Percentiles rank a stretch among this genome's conserved stretches.
Conservation (phyloP, 2,888 invertebrate genomes). For the Drosophila picticornis region DNA sequence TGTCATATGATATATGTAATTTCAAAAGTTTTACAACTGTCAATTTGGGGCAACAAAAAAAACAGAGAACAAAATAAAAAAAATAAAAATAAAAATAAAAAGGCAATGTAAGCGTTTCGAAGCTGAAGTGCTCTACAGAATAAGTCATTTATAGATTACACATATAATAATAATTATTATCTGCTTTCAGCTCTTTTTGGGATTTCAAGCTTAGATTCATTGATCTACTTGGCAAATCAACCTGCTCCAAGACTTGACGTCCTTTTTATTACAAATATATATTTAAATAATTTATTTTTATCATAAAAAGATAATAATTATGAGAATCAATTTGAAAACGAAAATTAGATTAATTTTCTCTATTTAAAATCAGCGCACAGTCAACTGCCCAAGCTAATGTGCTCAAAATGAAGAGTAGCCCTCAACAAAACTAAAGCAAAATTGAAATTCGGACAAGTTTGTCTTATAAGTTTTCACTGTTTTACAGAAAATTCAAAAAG, state of each 20-base stretch:
- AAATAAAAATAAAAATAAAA: neutral
- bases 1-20: conserved; percentile 31
- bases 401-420: neutral
- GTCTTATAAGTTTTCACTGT: conserved; percentile 27
- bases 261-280: neutral
- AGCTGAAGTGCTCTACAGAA: neutral
- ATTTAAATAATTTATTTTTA: neutral
- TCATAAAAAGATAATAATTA: neutral
- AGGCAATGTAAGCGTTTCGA: neutral
- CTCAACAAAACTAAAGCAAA: neutral
- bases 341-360: neutral
- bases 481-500: conserved; percentile 1
- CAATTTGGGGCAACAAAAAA: conserved; percentile 32
- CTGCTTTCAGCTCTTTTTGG: too few species aligned
- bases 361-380: neutral
- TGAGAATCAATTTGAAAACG: neutral
- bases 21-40: conserved; percentile 41
- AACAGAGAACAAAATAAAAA: neutral
- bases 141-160: neutral
- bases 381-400: neutral
- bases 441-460: conserved; percentile 35
- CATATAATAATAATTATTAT: neutral
- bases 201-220: too few species aligned
- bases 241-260: neutral
- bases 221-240: neutral